Evolutionary conservation across 2,113 vertebrate species (phyloP).

Genomic region (Dasyprocta punctata): DNA sequence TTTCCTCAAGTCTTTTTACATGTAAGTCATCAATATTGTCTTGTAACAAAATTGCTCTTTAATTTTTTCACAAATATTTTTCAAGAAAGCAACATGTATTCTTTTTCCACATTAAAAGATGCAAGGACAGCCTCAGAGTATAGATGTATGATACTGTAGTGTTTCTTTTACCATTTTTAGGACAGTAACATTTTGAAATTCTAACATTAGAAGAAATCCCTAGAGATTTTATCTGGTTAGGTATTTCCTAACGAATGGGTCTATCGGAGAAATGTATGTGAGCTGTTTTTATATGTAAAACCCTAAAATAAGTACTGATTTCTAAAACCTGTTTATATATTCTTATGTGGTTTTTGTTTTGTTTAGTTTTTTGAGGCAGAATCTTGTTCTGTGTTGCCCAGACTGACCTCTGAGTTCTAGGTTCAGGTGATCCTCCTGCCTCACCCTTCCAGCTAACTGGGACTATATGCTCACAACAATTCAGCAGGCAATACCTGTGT

Average conservation of each 20-base stretch:
- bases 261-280: neutral
- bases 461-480: neutral
- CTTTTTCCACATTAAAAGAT: neutral
- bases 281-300: conserved; percentile 23
- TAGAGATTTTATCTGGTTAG: neutral
- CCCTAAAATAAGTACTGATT: neutral
- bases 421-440: neutral
- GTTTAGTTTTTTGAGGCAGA: neutral
- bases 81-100: neutral
- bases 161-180: neutral
- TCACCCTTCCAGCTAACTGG: neutral
- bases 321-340: neutral
- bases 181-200: conserved; percentile 31
- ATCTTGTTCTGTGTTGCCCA: neutral
- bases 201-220: conserved; percentile 8
- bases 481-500: neutral
- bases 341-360: neutral
- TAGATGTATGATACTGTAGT: neutral
- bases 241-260: neutral
- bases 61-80: conserved; percentile 13
- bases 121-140: neutral
- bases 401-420: neutral
- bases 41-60: conserved; percentile 48
- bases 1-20: conserved; percentile 98
- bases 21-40: conserved; percentile 81